Percentiles rank a stretch among this genome's conserved stretches.
Evolutionary conservation across 2,797 vertebrate genomes (phyloP).

Genomic region (Hypotaenidia okinawae): DNA sequence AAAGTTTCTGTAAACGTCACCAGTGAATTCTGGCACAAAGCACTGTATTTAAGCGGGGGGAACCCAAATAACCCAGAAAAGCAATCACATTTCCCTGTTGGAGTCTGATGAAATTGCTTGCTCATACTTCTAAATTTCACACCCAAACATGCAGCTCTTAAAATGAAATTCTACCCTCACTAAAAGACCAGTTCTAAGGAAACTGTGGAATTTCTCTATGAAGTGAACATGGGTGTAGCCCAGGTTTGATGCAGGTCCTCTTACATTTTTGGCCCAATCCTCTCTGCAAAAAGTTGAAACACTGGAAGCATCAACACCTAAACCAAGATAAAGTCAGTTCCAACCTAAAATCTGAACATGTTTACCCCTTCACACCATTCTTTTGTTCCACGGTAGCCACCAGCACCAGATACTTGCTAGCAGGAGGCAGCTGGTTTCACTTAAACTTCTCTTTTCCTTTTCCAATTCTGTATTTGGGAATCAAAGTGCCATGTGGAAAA

Average conservation of each 20-base stretch:
- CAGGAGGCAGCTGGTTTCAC: slow-evolving; percentile 23
- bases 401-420: background rate
- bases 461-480: background rate
- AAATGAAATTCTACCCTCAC: background rate
- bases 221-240: background rate
- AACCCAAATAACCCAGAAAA: accelerated
- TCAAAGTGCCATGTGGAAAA: background rate
- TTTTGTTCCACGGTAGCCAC: background rate
- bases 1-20: background rate
- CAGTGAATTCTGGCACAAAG: background rate
- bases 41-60: background rate
- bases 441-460: slow-evolving; percentile 10
- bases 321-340: background rate
- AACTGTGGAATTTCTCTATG: background rate
- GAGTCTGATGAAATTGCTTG: background rate
- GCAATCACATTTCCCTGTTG: background rate
- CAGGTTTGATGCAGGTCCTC: background rate
- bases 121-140: background rate
- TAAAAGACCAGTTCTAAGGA: background rate
- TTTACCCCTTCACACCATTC: background rate
- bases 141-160: background rate
- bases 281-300: background rate
- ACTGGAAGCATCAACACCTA: background rate
- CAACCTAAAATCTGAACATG: background rate
- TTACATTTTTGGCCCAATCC: background rate